phyloP scores from a whole-genome alignment of 2,888 invertebrate genomes.

The Automeris io region DNA sequence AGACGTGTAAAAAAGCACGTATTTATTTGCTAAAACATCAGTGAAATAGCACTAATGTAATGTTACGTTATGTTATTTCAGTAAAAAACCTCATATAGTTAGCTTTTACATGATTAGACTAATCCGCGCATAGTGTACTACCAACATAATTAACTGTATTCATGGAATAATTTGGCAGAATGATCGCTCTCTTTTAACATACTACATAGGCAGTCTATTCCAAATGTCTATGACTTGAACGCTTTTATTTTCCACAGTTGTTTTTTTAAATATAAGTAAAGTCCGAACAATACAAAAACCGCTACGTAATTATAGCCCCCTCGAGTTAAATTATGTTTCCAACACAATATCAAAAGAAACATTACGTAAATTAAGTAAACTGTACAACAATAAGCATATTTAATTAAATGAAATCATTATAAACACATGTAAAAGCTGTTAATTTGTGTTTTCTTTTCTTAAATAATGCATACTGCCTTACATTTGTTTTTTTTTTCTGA shows the following conservation, averaged over 20 bases:
- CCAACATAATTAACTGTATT: too few relatives aligned
- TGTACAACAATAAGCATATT: slow-evolving; percentile 37
- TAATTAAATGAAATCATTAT: slow-evolving; percentile 42
- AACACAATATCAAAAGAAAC: slow-evolving; percentile 22
- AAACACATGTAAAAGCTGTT: slow-evolving; percentile 48
- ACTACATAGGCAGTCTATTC: too few relatives aligned
- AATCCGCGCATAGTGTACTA: too few relatives aligned
- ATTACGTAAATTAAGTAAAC: slow-evolving; percentile 31
- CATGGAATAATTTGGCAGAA: too few relatives aligned
- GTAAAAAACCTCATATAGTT: too few relatives aligned
- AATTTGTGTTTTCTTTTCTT: slow-evolving; percentile 45
- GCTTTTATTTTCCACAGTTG: slow-evolving; percentile 1
- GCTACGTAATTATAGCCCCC: slow-evolving; percentile 5
- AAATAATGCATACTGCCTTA: slow-evolving; percentile 42
- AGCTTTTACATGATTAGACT: too few relatives aligned
- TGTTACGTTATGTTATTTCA: neutral
- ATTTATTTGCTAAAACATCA: slow-evolving; percentile 1
- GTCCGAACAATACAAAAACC: slow-evolving; percentile 3
- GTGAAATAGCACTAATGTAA: neutral
- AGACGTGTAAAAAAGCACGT: too few relatives aligned
- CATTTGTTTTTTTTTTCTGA: slow-evolving; percentile 38
- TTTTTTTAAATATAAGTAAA: neutral
- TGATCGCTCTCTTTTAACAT: too few relatives aligned
- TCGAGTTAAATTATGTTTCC: slow-evolving; percentile 2
- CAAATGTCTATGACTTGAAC: too few relatives aligned